A percentile compares a stretch with the other conserved stretches of the same genome.
These are phyloP conservation scores for Xiphorhynchus erythropygius DNA, from an alignment of 2,797 vertebrate genomes.

Conservation along the genomic window DNA sequence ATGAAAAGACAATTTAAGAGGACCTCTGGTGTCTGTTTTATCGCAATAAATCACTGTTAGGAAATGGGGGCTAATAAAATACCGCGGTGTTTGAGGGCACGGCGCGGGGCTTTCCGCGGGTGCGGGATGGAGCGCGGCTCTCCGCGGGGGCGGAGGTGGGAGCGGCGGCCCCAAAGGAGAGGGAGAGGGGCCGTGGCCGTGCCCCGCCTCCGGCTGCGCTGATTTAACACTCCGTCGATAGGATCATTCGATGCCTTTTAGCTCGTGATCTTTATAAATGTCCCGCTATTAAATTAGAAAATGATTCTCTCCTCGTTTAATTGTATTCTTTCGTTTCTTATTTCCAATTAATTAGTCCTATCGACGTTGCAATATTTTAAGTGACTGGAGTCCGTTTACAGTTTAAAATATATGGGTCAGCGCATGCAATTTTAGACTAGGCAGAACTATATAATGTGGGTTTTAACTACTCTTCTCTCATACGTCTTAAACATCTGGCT, in stretches of 20 bases:
- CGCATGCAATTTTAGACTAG: conserved; percentile 65
- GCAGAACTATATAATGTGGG: conserved; percentile 75
- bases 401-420: conserved; percentile 79
- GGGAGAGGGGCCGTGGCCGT: not conserved
- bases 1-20: conserved; percentile 93
- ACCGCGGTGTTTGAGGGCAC: conserved; percentile 65
- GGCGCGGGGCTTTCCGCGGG: conserved; percentile 15
- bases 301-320: conserved; percentile 86
- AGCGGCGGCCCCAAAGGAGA: not conserved
- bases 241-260: conserved; percentile 79
- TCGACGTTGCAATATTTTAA: conserved; percentile 86
- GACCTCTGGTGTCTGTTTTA: conserved; percentile 88
- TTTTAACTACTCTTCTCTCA: conserved; percentile 76
- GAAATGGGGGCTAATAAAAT: conserved; percentile 79
- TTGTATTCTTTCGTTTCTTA: conserved; percentile 85
- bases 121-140: not conserved
- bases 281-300: conserved; percentile 86
- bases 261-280: conserved; percentile 85
- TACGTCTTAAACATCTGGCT: conserved; percentile 67
- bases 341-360: conserved; percentile 86
- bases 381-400: conserved; percentile 80
- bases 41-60: conserved; percentile 87
- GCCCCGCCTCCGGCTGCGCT: not conserved
- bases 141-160: not conserved
- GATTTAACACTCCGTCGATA: conserved; percentile 82